Evolutionary conservation across 1,140 invertebrate species (phyloP).

Genomic region (Popillia japonica): DNA sequence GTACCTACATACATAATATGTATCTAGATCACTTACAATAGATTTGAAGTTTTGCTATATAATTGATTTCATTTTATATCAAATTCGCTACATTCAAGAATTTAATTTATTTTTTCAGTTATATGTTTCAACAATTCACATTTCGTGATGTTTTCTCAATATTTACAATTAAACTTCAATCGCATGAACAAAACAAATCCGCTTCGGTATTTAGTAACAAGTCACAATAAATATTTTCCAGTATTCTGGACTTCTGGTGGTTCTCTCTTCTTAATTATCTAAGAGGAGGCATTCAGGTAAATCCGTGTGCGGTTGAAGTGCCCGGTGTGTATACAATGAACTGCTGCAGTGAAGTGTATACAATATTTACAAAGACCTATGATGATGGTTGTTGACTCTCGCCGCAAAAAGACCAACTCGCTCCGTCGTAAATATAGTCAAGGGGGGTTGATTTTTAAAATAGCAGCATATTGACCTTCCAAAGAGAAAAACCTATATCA

Average conservation of each 20-base stretch:
- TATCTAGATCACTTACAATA: too few species aligned
- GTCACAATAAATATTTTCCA: conserved; percentile 38
- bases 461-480: conserved; percentile 7
- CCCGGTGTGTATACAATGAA: conserved; percentile 41
- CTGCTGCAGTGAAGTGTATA: conserved; percentile 39
- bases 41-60: too few species aligned
- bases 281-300: conserved; percentile 37
- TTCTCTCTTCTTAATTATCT: conserved; percentile 30
- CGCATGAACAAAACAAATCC: background rate
- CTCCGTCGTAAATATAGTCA: conserved; percentile 26
- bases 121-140: too few species aligned
- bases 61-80: too few species aligned
- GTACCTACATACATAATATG: too few species aligned
- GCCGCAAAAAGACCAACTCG: conserved; percentile 43
- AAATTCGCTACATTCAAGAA: too few species aligned
- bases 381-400: conserved; percentile 44
- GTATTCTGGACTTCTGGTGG: conserved; percentile 16
- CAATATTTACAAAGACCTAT: conserved; percentile 44
- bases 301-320: conserved; percentile 39
- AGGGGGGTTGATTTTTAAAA: conserved; percentile 37
- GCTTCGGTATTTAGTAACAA: conserved; percentile 29
- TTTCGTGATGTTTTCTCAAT: too few species aligned
- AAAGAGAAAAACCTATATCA: conserved; percentile 14
- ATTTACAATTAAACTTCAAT: background rate
- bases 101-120: too few species aligned